Evolutionary conservation across 1,140 invertebrate genomes (phyloP).

Genomic region (Spodoptera litura): DNA sequence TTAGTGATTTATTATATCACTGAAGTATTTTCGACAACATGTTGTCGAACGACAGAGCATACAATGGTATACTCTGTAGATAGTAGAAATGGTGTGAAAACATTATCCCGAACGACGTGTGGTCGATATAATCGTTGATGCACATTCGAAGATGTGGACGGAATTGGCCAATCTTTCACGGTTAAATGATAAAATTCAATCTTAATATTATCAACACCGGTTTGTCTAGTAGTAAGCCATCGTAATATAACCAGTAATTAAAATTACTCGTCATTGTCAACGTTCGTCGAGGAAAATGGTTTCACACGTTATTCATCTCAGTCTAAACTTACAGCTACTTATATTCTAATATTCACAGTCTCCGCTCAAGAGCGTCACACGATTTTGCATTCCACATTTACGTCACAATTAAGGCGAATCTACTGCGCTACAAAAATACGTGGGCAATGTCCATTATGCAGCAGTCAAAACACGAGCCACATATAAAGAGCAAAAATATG

Average conservation of each 20-base stretch:
- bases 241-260: not conserved
- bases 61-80: constrained; percentile 45
- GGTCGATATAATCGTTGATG: constrained; percentile 53
- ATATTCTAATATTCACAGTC: constrained; percentile 82
- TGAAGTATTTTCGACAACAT: constrained; percentile 74
- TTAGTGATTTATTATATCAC: constrained; percentile 78
- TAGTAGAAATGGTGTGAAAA: constrained; percentile 69
- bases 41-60: constrained; percentile 61
- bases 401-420: constrained; percentile 78
- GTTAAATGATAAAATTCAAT: not conserved
- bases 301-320: constrained; percentile 74
- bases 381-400: constrained; percentile 56
- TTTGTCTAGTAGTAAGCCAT: not conserved
- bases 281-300: constrained; percentile 56
- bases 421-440: constrained; percentile 84
- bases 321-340: constrained; percentile 79
- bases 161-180: constrained; percentile 72
- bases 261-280: not conserved
- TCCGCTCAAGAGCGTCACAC: constrained; percentile 71
- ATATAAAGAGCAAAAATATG: constrained; percentile 83
- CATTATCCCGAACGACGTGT: constrained; percentile 52
- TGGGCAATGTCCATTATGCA: constrained; percentile 84
- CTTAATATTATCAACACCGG: not conserved
- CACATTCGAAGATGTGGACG: constrained; percentile 80
- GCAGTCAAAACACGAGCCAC: constrained; percentile 81